These are phyloP conservation scores for Notodonta dromedarius DNA, from an alignment of 2,888 invertebrate species.

Conservation along the genomic window DNA sequence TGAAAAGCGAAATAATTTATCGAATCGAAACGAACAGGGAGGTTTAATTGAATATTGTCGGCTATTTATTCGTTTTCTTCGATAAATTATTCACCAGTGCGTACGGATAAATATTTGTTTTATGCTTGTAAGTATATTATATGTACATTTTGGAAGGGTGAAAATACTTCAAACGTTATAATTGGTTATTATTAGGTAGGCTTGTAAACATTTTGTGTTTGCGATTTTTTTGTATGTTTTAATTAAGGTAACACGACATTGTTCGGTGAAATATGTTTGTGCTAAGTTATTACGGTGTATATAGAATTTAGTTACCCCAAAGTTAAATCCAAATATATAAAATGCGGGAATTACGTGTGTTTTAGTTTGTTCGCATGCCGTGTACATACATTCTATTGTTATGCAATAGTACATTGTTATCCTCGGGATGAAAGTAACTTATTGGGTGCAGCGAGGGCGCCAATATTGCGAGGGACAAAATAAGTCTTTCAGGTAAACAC, in stretches of 20 bases:
- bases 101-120: constrained; percentile 54
- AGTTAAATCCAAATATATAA: constrained; percentile 78
- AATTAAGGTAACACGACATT: constrained; percentile 38
- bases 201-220: constrained; percentile 70
- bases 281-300: constrained; percentile 69
- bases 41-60: constrained; percentile 2
- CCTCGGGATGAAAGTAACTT: too few species aligned
- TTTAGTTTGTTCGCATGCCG: constrained; percentile 49
- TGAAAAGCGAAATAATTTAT: constrained; percentile 15
- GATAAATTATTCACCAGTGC: constrained; percentile 35
- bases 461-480: too few species aligned
- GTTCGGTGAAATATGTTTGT: constrained; percentile 36
- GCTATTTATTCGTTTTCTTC: constrained; percentile 24
- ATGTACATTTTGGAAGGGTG: constrained; percentile 78
- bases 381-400: too few species aligned
- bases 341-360: constrained; percentile 53
- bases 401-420: too few species aligned
- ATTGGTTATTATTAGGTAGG: constrained; percentile 54
- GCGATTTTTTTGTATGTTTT: constrained; percentile 55
- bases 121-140: constrained; percentile 77
- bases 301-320: constrained; percentile 78
- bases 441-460: too few species aligned
- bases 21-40: constrained; percentile 17
- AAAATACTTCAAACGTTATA: constrained; percentile 55
- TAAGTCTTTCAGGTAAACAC: too few species aligned